phyloP scores from a whole-genome alignment of 1,140 invertebrate genomes.

The Theocolax elegans region DNA sequence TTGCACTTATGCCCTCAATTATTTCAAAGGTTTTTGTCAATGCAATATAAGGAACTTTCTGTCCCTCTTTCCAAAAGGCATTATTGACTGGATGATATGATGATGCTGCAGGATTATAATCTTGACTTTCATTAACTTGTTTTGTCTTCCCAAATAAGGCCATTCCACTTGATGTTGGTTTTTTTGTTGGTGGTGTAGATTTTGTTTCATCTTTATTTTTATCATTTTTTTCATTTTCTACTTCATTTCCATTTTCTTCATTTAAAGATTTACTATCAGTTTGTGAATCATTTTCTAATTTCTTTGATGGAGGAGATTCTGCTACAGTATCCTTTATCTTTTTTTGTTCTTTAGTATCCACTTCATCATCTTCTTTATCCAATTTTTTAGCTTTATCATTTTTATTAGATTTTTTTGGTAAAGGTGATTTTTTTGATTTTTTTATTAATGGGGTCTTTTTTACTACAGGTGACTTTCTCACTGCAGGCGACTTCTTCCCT shows the following conservation, averaged over 20 bases:
- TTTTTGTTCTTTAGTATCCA: constrained; percentile 20
- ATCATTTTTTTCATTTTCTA: constrained; percentile 9
- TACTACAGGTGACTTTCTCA: neutral
- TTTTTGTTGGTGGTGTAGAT: neutral
- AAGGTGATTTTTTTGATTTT: neutral
- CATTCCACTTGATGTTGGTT: neutral
- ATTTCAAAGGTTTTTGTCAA: constrained; percentile 89
- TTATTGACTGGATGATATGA: constrained; percentile 92
- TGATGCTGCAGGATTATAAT: constrained; percentile 81
- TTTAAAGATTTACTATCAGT: neutral
- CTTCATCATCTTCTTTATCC: constrained; percentile 1
- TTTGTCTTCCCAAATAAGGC: constrained; percentile 27
- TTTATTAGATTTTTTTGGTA: too few species aligned
- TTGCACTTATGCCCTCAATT: constrained; percentile 89
- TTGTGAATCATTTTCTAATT: neutral
- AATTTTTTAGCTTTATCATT: neutral
- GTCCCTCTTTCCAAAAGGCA: constrained; percentile 84
- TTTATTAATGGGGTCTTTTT: constrained; percentile 15
- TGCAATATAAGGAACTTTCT: constrained; percentile 92
- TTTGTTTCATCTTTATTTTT: constrained; percentile 46
- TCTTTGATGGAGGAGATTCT: constrained; percentile 2
- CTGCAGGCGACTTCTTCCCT: too few species aligned
- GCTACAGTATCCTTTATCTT: neutral
- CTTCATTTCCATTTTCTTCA: neutral
- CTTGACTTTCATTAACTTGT: constrained; percentile 44